These are phyloP conservation scores for Yponomeuta plumbellus DNA, from an alignment of 2,888 invertebrate genomes.

Conservation along the genomic window DNA sequence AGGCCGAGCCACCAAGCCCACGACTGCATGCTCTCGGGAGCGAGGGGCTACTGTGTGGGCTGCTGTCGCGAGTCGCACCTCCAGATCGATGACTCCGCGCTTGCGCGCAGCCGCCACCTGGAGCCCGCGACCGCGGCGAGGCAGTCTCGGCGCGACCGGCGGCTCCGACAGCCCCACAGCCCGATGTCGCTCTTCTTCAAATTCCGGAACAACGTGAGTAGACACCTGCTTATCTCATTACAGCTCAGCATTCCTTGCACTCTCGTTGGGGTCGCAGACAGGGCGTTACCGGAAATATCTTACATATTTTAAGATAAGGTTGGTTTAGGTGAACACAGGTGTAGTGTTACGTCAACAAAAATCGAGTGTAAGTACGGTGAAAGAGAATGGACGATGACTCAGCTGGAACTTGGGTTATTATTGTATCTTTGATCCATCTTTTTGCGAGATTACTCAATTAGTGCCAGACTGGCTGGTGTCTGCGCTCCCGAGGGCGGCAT, in stretches of 20 bases:
- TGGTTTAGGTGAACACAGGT: not conserved
- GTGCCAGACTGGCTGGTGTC: no score
- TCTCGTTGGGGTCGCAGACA: not conserved
- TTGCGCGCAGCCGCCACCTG: slow-evolving; percentile 31
- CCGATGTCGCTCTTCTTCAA: slow-evolving; percentile 74
- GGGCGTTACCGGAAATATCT: not conserved
- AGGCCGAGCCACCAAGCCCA: slow-evolving; percentile 39
- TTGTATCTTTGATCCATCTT: not conserved
- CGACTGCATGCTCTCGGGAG: slow-evolving; percentile 20
- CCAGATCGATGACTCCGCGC: slow-evolving; percentile 41
- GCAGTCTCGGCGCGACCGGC: slow-evolving; percentile 23
- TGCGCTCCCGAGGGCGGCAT: no score
- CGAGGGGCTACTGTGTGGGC: slow-evolving; percentile 4
- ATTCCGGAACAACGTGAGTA: slow-evolving; percentile 72
- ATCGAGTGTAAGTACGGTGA: not conserved
- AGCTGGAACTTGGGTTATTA: not conserved
- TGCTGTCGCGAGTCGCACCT: not conserved
- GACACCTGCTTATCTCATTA: slow-evolving; percentile 17
- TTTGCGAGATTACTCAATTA: not conserved
- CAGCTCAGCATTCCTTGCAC: not conserved
- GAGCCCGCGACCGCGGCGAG: slow-evolving; percentile 22
- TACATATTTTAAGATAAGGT: not conserved
- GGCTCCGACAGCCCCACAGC: slow-evolving; percentile 27
- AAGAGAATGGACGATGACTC: slow-evolving; percentile 7
- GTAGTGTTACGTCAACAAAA: slow-evolving; percentile 15